A percentile compares a stretch with the other conserved stretches of the same genome.
Evolutionary conservation across 1,140 invertebrate species (phyloP).

Genomic region (Trichogramma pretiosum): DNA sequence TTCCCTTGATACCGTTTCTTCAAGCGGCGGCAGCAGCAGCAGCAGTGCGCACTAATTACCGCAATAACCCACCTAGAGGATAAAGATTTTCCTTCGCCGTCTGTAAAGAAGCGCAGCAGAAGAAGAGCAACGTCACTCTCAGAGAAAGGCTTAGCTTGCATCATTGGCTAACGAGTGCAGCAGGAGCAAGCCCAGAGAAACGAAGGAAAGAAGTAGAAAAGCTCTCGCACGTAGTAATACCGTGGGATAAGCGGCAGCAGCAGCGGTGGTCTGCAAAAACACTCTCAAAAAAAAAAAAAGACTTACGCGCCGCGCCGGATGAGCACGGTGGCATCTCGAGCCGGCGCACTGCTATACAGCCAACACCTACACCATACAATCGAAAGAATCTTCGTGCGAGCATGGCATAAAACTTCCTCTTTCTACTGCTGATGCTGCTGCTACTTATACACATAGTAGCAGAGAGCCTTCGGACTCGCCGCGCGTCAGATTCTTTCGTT

Average conservation of each 20-base stretch:
- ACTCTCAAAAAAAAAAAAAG: not conserved
- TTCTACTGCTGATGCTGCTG: no score
- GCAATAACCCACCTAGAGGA: slow-evolving; percentile 12
- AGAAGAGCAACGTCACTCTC: not conserved
- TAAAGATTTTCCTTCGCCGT: not conserved
- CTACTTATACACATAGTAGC: no score
- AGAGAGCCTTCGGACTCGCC: slow-evolving; percentile 11
- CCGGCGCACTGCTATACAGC: no score
- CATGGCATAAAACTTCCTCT: slow-evolving; percentile 13
- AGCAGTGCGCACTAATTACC: slow-evolving; percentile 11
- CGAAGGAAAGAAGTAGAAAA: not conserved
- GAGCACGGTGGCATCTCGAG: no score
- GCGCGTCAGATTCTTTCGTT: slow-evolving; percentile 6
- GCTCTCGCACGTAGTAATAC: not conserved
- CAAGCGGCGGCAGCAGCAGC: no score
- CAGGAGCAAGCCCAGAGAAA: not conserved
- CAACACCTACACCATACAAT: no score
- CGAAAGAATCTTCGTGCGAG: slow-evolving; percentile 12
- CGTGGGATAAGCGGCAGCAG: not conserved
- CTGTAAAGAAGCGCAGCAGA: not conserved
- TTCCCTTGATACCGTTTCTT: slow-evolving; percentile 5
- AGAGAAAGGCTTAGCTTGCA: slow-evolving; percentile 1
- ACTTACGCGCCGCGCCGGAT: no score
- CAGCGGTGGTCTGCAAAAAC: not conserved
- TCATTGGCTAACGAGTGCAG: slow-evolving; percentile 8